Base-by-base conservation (phyloP, 1,140 invertebrate genomes). In the Polypedilum pembai region DNA sequence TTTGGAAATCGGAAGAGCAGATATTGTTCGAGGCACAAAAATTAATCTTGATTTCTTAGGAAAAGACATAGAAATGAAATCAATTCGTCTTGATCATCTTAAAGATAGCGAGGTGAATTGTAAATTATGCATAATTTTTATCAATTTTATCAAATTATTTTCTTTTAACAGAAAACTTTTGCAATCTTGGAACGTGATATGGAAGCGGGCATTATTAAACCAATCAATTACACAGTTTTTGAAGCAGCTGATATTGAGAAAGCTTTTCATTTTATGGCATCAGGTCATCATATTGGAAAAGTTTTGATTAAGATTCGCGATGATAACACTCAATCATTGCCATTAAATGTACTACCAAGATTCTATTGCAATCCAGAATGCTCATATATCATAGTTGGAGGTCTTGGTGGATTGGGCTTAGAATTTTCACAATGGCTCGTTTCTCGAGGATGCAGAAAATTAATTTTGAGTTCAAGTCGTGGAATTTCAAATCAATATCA, bases 351-450 rank as follows among this genome's bases (percentile, higher is more conserved):
- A 2, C 8, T 66, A 1, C 1, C 8, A 17, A 8, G 18, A 66
- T 7, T 66, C 18, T 66, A 66, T 20, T 77, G 76, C 73, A 15
- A 75, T 56, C 73, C 74, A 8, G 69, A 74, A 33, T 3, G 65
- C 3, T 73, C 76, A 41, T 87, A 87, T 74, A 79, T 88, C 7
- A 79, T 88, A 45, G 76, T 86, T 66, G 87, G 92, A 41, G 93
- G 93, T 75, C 82, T 94, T 0, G 92, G 93, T 73, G 92, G 92
- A 18, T 91, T 94, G 79, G 93, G 92, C 40, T 83, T 94, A 1
- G 92, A 94, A 80, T 79, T 94, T 65, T 85, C 86, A 1, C 86
- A 92, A 75, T 94, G 92, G 92, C 77, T 94, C 69, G 82, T 92
- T 18, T 79, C 88, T n/a, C 83, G 91, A 73, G 91, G 91, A 3